A percentile compares a stretch with the other conserved stretches of the same genome.
These are phyloP conservation scores for Hyles lineata DNA, from an alignment of 2,888 invertebrate species.

Conservation along the genomic window DNA sequence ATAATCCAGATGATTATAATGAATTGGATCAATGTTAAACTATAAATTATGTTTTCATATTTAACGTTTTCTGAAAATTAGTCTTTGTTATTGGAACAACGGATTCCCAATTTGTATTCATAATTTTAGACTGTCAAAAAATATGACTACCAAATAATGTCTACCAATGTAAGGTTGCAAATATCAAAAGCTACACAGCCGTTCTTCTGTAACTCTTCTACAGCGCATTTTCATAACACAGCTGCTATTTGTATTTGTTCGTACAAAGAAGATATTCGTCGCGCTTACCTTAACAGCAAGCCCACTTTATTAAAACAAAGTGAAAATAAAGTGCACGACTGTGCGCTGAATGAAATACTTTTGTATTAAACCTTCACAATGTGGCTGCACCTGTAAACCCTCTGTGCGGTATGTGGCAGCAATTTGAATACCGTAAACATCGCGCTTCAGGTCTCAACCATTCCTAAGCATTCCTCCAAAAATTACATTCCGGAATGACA, in stretches of 20 bases:
- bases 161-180: neutral
- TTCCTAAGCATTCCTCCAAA: conserved; percentile 67
- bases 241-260: neutral
- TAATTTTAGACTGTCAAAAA: too few species aligned
- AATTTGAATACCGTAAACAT: conserved; percentile 79
- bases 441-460: conserved; percentile 69
- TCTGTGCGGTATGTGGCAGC: conserved; percentile 64
- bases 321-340: conserved; percentile 20
- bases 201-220: neutral
- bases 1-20: too few species aligned
- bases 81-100: too few species aligned
- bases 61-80: too few species aligned
- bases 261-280: conserved; percentile 18
- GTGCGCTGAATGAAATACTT: conserved; percentile 30
- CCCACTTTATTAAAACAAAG: conserved; percentile 23
- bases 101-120: too few species aligned
- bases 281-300: neutral
- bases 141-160: too few species aligned
- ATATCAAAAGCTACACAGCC: neutral
- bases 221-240: neutral
- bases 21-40: too few species aligned
- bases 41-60: too few species aligned
- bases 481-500: conserved; percentile 50
- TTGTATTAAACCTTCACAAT: conserved; percentile 51
- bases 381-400: conserved; percentile 48